Base-by-base conservation (phyloP, 2,113 vertebrate genomes). In the Hylia prasina region DNA sequence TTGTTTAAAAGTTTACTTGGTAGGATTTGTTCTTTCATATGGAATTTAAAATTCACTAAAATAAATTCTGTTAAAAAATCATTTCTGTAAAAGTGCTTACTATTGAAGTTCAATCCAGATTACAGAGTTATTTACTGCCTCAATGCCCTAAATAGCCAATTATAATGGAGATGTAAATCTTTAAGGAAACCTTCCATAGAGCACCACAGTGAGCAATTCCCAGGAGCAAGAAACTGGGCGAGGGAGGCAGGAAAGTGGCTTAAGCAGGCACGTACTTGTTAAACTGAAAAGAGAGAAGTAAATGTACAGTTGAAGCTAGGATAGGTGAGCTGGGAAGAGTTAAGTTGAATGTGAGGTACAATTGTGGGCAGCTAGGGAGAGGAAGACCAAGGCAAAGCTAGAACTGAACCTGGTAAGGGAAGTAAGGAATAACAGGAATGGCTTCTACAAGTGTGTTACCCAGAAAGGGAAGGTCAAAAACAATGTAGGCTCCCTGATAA, bases 381-480 rank as follows among this genome's bases (percentile, higher is more conserved):
- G 17, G 13, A 79, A 63, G 20, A 45, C 9, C 9, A 31, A 39
- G 23, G 30, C 17, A 39, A 79, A 79, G 10, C 20, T 54, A 20
- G n/a, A 63, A n/a, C n/a, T 47, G 16, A 54, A 28, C 2, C 24
- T 28, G 15, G 12, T 13, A 25, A 63, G 7, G 24, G 5, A 40
- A 0, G 0, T 31, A 35, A 31, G 18, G 17, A 56, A 15, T 64
- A 42, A 48, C 13, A 35, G 20, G n/a, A 70, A 54, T 21, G 24
- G 4, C 11, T 35, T 79, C n/a, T n/a, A 24, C 23, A 47, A n/a
- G 15, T 16, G 10, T 39, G 15, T 23, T 54, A 79, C 11, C 13
- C n/a, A 71, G 20, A 64, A 87, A 47, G 63, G 9, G 13, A n/a
- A 54, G 7, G 30, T 15, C 13, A 40, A 40, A 45, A 23, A 14